Percentiles rank a stretch among this genome's conserved stretches.
These are phyloP conservation scores for Drosophila colorata DNA, from an alignment of 2,888 invertebrate species.

Conservation along the genomic window DNA sequence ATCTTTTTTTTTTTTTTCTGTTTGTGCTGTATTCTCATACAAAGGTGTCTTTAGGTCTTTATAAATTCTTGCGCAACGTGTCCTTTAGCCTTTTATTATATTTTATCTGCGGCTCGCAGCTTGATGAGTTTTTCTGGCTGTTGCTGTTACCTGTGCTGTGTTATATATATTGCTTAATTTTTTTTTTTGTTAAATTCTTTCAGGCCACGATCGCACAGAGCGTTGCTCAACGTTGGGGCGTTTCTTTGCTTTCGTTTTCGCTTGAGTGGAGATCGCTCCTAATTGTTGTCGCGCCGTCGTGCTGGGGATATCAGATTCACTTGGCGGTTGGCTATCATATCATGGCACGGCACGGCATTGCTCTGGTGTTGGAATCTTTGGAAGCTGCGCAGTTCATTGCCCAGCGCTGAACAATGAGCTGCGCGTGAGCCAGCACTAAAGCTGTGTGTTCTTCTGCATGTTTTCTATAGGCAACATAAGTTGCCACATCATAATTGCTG, in stretches of 20 bases:
- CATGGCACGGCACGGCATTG: constrained; percentile 31
- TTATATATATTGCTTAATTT: background rate
- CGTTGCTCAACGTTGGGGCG: constrained; percentile 16
- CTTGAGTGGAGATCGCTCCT: constrained; percentile 63
- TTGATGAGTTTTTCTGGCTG: constrained; percentile 47
- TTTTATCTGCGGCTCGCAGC: constrained; percentile 52
- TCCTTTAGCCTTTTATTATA: constrained; percentile 80
- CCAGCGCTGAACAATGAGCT: constrained; percentile 39
- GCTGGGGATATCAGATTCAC: constrained; percentile 65
- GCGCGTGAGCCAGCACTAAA: constrained; percentile 67
- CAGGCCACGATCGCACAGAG: constrained; percentile 49
- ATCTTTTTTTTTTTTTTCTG: constrained; percentile 21
- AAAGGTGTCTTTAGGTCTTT: constrained; percentile 78
- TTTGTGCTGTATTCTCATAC: constrained; percentile 21
- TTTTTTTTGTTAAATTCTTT: constrained; percentile 50
- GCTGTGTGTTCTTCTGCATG: constrained; percentile 39
- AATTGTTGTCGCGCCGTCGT: constrained; percentile 78
- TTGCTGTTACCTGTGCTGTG: constrained; percentile 31
- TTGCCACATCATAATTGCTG: constrained; percentile 66
- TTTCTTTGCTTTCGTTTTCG: constrained; percentile 73
- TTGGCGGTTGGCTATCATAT: constrained; percentile 51
- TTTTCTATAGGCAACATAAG: constrained; percentile 8
- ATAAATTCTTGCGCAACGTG: constrained; percentile 78
- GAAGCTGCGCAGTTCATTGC: constrained; percentile 34
- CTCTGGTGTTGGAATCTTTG: constrained; percentile 50